Evolutionary conservation across 2,888 invertebrate species (phyloP).

Genomic region (Sinelater perroti): DNA sequence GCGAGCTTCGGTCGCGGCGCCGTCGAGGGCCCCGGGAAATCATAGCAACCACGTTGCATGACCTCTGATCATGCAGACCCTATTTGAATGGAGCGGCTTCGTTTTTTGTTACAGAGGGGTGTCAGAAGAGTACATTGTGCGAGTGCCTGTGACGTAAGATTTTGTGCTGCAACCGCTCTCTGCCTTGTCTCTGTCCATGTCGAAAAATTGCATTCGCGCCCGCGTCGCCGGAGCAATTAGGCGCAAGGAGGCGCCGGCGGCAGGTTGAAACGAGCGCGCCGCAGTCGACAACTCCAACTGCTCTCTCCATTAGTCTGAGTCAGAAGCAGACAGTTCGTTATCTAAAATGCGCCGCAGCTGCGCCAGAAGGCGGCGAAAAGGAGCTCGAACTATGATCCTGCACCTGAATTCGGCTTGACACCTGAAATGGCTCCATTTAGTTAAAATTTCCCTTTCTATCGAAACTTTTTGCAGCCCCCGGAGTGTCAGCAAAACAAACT

Average conservation of each 20-base stretch:
- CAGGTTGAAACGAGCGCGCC: no score
- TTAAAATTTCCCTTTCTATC: slow-evolving; percentile 12
- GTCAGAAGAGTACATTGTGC: slow-evolving; percentile 84
- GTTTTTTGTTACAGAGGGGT: slow-evolving; percentile 67
- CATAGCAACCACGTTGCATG: slow-evolving; percentile 37
- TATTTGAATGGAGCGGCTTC: slow-evolving; percentile 56
- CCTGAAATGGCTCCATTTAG: slow-evolving; percentile 4
- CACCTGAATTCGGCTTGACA: slow-evolving; percentile 1
- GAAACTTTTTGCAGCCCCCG: slow-evolving; percentile 4
- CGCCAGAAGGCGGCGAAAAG: no score
- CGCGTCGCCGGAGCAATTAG: slow-evolving; percentile 3
- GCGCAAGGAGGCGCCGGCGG: no score
- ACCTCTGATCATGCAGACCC: slow-evolving; percentile 37
- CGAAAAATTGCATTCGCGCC: slow-evolving; percentile 31
- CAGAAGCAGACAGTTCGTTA: no score
- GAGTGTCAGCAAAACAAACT: slow-evolving; percentile 17
- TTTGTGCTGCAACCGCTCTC: slow-evolving; percentile 49
- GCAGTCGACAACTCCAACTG: no score
- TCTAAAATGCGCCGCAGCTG: no score
- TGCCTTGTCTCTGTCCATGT: slow-evolving; percentile 41
- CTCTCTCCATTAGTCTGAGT: no score
- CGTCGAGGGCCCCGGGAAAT: slow-evolving; percentile 28
- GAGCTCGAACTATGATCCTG: neutral
- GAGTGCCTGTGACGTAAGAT: slow-evolving; percentile 87
- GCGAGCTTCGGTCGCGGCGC: slow-evolving; percentile 7